Evolutionary conservation across 2,888 invertebrate genomes (phyloP).

Genomic region (Parnassius smintheus): DNA sequence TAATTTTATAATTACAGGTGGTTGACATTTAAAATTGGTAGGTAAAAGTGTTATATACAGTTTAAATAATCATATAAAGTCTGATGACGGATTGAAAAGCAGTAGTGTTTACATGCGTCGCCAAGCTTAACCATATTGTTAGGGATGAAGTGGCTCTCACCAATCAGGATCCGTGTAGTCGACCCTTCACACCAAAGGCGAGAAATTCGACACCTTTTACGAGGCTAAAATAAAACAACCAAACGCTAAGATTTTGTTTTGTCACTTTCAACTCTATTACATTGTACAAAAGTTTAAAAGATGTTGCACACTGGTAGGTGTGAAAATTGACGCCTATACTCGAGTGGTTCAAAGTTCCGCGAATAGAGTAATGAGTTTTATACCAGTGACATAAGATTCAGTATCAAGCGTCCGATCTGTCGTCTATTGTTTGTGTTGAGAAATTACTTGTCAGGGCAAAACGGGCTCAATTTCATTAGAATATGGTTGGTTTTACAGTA

Average conservation of each 20-base stretch:
- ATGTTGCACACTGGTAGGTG: conserved; percentile 48
- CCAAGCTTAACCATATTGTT: conserved; percentile 49
- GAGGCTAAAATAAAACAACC: conserved; percentile 40
- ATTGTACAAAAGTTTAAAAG: conserved; percentile 34
- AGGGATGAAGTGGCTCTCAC: conserved; percentile 43
- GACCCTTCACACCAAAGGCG: conserved; percentile 79
- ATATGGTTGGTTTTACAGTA: conserved; percentile 36
- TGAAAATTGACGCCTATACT: conserved; percentile 77
- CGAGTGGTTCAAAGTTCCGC: conserved; percentile 36
- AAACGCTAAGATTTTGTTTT: conserved; percentile 34
- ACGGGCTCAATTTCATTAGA: conserved; percentile 18
- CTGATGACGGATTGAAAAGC: no score
- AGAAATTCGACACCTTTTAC: conserved; percentile 73
- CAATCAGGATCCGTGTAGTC: conserved; percentile 56
- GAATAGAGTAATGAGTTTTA: conserved; percentile 40
- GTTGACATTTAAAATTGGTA: no score
- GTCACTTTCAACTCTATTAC: conserved; percentile 27
- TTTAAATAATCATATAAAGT: no score
- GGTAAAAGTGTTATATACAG: no score
- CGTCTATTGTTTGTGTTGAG: conserved; percentile 29
- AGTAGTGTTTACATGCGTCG: conserved; percentile 9
- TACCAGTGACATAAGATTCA: conserved; percentile 30
- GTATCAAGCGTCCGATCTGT: conserved; percentile 19
- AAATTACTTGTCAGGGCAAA: conserved; percentile 21
- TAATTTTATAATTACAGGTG: no score